Evolutionary conservation across 2,888 invertebrate genomes (phyloP).

Genomic region (Latrodectus hesperus): DNA sequence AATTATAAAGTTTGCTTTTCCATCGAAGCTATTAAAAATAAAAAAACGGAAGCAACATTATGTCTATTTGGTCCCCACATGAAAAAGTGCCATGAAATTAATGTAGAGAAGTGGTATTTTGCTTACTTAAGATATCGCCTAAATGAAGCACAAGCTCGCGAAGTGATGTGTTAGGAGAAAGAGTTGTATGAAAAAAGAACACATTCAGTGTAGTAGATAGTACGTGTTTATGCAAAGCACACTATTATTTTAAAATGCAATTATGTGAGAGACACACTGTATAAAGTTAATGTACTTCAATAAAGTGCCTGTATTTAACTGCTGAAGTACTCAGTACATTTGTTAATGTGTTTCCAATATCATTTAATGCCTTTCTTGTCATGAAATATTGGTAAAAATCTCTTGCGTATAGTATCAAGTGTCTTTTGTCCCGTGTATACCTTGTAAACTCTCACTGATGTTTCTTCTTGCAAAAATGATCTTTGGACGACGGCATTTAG

Average conservation of each 20-base stretch:
- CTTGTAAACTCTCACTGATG: too few species aligned
- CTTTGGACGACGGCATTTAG: too few species aligned
- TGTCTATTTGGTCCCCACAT: constrained; percentile 58
- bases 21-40: constrained; percentile 12
- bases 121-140: background rate
- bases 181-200: constrained; percentile 15
- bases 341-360: too few species aligned
- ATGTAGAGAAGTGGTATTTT: background rate
- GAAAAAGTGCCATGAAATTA: constrained; percentile 27
- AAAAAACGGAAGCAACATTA: constrained; percentile 18
- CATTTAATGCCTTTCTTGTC: too few species aligned
- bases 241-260: background rate
- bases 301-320: too few species aligned
- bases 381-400: too few species aligned
- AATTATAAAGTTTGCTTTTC: background rate
- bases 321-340: too few species aligned
- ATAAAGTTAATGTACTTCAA: too few species aligned
- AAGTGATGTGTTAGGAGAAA: constrained; percentile 5
- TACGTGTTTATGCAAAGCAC: background rate
- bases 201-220: constrained; percentile 19
- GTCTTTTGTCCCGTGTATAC: too few species aligned
- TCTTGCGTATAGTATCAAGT: too few species aligned
- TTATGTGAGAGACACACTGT: background rate
- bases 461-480: too few species aligned
- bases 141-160: constrained; percentile 32